phyloP scores from a whole-genome alignment of 2,888 invertebrate genomes.

The Branchinecta sandiegonensis region DNA sequence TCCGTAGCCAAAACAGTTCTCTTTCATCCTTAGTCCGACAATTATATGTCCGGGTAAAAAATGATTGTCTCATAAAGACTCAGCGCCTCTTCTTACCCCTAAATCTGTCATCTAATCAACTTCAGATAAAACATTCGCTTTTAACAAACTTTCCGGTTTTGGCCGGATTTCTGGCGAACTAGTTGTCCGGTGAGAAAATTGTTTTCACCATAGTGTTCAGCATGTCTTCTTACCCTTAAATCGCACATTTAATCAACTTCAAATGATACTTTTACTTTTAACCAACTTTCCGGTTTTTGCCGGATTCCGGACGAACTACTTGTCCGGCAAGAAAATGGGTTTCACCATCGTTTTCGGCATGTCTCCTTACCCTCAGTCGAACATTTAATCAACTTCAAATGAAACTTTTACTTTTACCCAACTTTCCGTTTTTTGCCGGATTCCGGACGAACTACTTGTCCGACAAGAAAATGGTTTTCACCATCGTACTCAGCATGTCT shows the following conservation, averaged over 20 bases:
- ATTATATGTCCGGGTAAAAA: no score
- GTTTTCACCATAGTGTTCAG: background rate
- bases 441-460: constrained; percentile 4
- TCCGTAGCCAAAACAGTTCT: no score
- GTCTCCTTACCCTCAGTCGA: background rate
- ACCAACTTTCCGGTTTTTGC: background rate
- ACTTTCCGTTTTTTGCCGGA: background rate
- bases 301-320: constrained; percentile 3
- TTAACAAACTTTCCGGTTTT: no score
- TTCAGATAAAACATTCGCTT: no score
- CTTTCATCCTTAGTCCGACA: no score
- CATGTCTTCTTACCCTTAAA: background rate
- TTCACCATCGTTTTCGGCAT: background rate
- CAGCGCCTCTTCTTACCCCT: no score
- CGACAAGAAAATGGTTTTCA: background rate
- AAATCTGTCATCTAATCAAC: no score
- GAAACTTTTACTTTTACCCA: background rate
- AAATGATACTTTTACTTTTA: background rate
- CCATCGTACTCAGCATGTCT: background rate
- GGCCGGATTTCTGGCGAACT: no score
- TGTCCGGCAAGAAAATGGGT: background rate
- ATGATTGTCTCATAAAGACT: no score
- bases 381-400: background rate
- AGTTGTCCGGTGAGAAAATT: no score
- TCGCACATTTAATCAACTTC: background rate